Percentiles rank a stretch among this genome's conserved stretches.
phyloP scores from a whole-genome alignment of 2,113 vertebrate species.

The Nyctibius bracteatus region DNA sequence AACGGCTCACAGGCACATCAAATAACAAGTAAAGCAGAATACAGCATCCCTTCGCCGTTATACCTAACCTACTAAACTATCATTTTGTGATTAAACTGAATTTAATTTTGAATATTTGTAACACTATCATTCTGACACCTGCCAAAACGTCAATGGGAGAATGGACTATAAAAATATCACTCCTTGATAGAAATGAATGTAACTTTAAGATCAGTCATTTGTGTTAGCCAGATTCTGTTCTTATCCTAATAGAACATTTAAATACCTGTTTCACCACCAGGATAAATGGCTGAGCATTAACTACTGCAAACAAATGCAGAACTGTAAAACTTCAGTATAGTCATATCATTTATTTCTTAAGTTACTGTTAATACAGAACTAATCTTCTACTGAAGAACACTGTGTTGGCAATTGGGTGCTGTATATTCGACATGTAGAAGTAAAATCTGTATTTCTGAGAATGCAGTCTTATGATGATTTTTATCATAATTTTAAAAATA shows the following conservation, averaged over 20 bases:
- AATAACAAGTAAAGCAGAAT: no score
- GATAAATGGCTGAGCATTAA: slow-evolving; percentile 21
- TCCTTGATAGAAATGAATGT: neutral
- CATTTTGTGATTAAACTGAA: no score
- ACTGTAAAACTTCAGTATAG: neutral
- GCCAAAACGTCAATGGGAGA: slow-evolving; percentile 35
- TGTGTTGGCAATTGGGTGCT: neutral
- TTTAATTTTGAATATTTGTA: no score
- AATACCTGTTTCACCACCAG: slow-evolving; percentile 13
- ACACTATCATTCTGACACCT: slow-evolving; percentile 25
- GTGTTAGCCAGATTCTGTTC: neutral
- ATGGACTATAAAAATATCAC: slow-evolving; percentile 22
- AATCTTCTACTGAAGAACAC: neutral
- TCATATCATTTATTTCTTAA: slow-evolving; percentile 31
- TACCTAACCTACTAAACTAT: no score
- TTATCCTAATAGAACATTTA: slow-evolving; percentile 8
- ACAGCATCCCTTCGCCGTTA: no score
- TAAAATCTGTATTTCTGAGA: neutral
- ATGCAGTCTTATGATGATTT: neutral
- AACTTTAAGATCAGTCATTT: slow-evolving; percentile 18
- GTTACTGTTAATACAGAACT: neutral
- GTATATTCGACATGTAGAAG: neutral
- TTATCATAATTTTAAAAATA: neutral
- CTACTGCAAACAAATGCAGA: slow-evolving; percentile 6
- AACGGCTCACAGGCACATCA: no score